phyloP scores from a whole-genome alignment of 2,113 vertebrate species.

The Meles meles region DNA sequence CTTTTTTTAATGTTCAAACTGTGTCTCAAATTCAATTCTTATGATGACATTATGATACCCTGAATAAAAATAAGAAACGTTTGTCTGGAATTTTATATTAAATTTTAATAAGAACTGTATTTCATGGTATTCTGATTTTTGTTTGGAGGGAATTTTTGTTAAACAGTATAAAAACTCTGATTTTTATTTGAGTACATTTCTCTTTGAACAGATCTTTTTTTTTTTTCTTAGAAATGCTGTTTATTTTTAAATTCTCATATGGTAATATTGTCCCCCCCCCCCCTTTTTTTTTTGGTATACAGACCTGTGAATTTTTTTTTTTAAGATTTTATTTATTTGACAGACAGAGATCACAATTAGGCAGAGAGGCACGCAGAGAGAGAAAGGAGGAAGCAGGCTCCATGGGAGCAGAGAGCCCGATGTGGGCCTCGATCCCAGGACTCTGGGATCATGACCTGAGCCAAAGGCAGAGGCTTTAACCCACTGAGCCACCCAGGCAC shows the following conservation, averaged over 20 bases:
- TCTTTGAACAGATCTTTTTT: not conserved
- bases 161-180: not conserved
- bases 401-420: too few relatives aligned
- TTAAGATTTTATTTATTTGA: too few relatives aligned
- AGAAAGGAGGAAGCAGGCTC: too few relatives aligned
- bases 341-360: too few relatives aligned
- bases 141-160: not conserved
- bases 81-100: conserved; percentile 1
- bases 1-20: conserved; percentile 20
- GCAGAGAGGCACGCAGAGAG: too few relatives aligned
- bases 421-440: too few relatives aligned
- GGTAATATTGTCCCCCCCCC: not conserved
- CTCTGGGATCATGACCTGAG: too few relatives aligned
- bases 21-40: conserved; percentile 29
- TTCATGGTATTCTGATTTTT: not conserved
- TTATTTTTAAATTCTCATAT: not conserved
- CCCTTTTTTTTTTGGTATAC: not conserved
- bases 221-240: not conserved
- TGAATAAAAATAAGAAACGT: conserved; percentile 14
- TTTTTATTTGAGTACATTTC: not conserved
- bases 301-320: not conserved
- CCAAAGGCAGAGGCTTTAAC: too few relatives aligned
- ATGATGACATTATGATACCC: conserved; percentile 2
- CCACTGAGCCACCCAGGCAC: too few relatives aligned
- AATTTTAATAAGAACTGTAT: not conserved